These are phyloP conservation scores for Lithodes maja DNA, from an alignment of 2,888 invertebrate species.

Conservation along the genomic window DNA sequence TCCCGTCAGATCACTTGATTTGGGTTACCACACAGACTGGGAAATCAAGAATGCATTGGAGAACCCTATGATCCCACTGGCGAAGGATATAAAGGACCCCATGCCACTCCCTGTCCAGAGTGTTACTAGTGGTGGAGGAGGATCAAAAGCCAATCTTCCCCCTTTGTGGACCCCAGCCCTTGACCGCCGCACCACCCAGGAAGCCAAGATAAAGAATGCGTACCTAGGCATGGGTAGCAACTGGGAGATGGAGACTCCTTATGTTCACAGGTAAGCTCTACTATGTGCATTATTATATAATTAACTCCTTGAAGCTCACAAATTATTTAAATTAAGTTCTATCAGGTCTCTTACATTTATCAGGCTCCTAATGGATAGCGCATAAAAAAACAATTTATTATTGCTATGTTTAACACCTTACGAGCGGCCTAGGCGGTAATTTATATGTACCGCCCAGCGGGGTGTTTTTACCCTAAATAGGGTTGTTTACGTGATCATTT, in stretches of 20 bases:
- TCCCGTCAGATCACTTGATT: neutral
- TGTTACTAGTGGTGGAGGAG: neutral
- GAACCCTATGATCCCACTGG: constrained; percentile 18
- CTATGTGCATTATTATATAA: too few relatives aligned
- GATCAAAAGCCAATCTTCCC: neutral
- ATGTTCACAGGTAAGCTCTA: constrained; percentile 52
- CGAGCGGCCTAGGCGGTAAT: too few relatives aligned
- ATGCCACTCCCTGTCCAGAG: constrained; percentile 21
- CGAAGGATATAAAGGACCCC: neutral
- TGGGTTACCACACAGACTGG: constrained; percentile 47
- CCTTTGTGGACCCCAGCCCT: constrained; percentile 58
- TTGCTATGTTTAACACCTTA: too few relatives aligned
- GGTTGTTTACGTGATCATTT: too few relatives aligned
- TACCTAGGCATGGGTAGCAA: constrained; percentile 29
- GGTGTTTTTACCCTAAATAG: too few relatives aligned
- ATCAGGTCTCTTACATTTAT: too few relatives aligned
- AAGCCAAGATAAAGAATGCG: constrained; percentile 31
- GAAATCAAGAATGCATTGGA: constrained; percentile 46
- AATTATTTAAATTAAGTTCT: too few relatives aligned
- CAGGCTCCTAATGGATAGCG: too few relatives aligned
- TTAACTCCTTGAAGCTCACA: too few relatives aligned
- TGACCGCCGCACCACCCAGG: constrained; percentile 21
- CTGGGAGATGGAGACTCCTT: constrained; percentile 62
- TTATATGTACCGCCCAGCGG: too few relatives aligned
- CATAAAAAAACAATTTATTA: too few relatives aligned